Base-by-base conservation (phyloP, 2,113 vertebrate species). In the Serinus canaria region DNA sequence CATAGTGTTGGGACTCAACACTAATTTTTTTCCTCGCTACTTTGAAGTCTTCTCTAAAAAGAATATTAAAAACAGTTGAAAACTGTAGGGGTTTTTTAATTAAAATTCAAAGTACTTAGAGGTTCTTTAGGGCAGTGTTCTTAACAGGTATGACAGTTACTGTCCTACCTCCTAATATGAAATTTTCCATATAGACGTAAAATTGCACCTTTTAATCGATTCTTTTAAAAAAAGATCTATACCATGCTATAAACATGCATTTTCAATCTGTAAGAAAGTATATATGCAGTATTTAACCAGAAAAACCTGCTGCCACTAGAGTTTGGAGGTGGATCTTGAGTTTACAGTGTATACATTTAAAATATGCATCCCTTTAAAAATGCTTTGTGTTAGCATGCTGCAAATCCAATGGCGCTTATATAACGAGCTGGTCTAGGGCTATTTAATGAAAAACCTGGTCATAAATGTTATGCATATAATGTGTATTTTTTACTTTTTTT, bases 311-410 rank as follows among this genome's bases (percentile, higher is more conserved):
- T 98, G 97, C 97, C 97, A 92, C 91, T 97, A 97, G 95, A 97
- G 86, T 96, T 96, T 87, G 94, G 86, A 98, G 93, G 94, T 97
- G 97, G 97, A 94, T 97, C 97, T 98, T 98, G 96, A 97, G 97
- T 98, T 98, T 98, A 98, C 97, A 98, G 94, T 98, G 98, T 98
- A 97, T 97, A 98, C 97, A 97, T 98, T 98, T 95, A 95, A 98
- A 98, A 98, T 98, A 98, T 97, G 98, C 98, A 98, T 98, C 97
- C 97, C 95, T 98, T 98, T 97, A 97, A 97, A 97, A 97, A 97
- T 15, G 97, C 98, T 98, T 98, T 98, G 97, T 98, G 97, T 98
- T 98, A 97, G 98, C 98, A 98, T 98, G 98, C 98, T 98, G 97
- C 98, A 97, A 84, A 97, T 98, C 97, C 97, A 98, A 97, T 97